A percentile compares a stretch with the other conserved stretches of the same genome.
phyloP scores from a whole-genome alignment of 2,113 vertebrate species.

The Speoplatyrhinus poulsoni region DNA sequence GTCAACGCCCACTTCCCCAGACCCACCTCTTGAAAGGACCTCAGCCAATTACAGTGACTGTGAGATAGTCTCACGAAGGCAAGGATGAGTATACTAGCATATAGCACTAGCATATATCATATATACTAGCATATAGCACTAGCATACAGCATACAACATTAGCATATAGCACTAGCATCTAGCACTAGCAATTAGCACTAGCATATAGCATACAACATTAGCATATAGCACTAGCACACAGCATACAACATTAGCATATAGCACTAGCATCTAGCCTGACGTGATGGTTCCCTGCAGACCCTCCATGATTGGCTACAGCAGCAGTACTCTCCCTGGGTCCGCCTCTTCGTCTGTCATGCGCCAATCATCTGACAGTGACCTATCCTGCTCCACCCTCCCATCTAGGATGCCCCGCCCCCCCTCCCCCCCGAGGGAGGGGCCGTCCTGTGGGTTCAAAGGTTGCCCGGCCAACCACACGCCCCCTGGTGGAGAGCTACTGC shows the following conservation, averaged over 20 bases:
- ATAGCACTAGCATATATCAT: not conserved
- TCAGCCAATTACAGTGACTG: constrained; percentile 58
- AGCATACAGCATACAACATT: not conserved
- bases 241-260: not conserved
- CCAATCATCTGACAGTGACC: constrained; percentile 71
- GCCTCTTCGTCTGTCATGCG: constrained; percentile 58
- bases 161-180: not conserved
- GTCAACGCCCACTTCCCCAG: constrained; percentile 33
- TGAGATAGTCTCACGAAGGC: constrained; percentile 42
- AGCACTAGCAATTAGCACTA: not conserved
- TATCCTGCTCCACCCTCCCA: constrained; percentile 66
- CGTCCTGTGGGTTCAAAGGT: constrained; percentile 69
- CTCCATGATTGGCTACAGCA: constrained; percentile 72
- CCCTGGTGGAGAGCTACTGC: constrained; percentile 66
- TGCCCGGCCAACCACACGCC: constrained; percentile 60
- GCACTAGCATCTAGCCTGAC: not conserved
- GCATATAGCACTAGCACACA: not conserved
- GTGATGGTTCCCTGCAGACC: constrained; percentile 43
- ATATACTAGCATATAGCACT: not conserved
- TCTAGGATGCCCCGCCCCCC: constrained; percentile 52
- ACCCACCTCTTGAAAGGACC: constrained; percentile 28
- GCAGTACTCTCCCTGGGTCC: constrained; percentile 66
- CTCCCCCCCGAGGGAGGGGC: constrained; percentile 49
- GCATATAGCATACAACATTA: not conserved
- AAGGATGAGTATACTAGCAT: constrained; percentile 44